Conservation (phyloP, 2,113 vertebrate species). For the Theristicus caerulescens region DNA sequence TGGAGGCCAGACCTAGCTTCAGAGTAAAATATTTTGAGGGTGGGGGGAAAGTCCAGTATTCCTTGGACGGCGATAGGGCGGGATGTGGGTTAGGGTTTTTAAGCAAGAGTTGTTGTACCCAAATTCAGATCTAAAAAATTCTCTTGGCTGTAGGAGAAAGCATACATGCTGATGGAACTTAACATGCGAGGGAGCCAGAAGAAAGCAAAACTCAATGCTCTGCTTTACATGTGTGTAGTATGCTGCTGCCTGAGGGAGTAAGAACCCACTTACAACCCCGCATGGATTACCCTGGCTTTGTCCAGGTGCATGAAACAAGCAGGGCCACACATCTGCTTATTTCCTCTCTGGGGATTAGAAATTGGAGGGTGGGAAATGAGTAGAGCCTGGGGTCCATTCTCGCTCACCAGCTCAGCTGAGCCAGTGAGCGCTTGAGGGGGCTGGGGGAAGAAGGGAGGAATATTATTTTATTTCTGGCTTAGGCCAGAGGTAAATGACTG, state of each 20-base stretch:
- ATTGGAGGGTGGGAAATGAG: conserved; percentile 29
- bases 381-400: not conserved
- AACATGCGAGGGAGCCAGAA: not conserved
- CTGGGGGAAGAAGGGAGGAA: not conserved
- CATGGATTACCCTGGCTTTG: conserved; percentile 2
- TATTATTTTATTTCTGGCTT: conserved; percentile 48
- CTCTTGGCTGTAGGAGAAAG: not conserved
- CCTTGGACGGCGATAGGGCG: not conserved
- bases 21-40: not conserved
- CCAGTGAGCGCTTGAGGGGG: not conserved
- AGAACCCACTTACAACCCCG: not conserved
- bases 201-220: not conserved
- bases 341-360: conserved; percentile 45
- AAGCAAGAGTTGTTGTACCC: not conserved
- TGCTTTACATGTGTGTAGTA: conserved; percentile 12
- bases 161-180: fast-evolving
- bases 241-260: not conserved
- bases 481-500: conserved; percentile 4
- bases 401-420: not conserved
- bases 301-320: conserved; percentile 53
- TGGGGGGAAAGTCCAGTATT: not conserved
- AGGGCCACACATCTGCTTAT: conserved; percentile 48
- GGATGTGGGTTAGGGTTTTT: not conserved
- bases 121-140: not conserved
- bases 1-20: not conserved